Conservation (phyloP, 2,888 invertebrate species). For the Cheilosia impressa region DNA sequence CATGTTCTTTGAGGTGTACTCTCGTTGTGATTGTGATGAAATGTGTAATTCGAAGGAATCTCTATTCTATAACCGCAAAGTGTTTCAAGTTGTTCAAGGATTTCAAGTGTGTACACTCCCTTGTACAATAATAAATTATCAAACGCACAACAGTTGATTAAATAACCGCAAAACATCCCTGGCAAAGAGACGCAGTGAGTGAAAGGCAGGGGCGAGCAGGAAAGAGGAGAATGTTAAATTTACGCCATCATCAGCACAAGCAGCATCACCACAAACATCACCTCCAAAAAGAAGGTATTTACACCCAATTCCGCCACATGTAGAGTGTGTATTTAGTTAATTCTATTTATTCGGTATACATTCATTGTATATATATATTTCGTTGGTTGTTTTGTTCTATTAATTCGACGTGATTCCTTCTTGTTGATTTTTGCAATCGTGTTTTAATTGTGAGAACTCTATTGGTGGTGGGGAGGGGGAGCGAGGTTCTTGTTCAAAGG, state of each 20-base stretch:
- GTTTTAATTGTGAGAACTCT: conserved; percentile 23
- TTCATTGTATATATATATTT: background rate
- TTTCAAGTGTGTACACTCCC: conserved; percentile 21
- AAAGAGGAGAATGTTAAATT: conserved; percentile 52
- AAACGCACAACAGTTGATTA: conserved; percentile 50
- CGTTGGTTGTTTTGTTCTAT: conserved; percentile 22
- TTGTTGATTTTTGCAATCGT: conserved; percentile 60
- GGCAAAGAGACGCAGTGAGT: background rate
- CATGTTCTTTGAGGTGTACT: conserved; percentile 5
- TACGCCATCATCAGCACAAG: conserved; percentile 69
- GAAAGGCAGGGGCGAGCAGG: background rate
- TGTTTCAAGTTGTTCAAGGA: conserved; percentile 28
- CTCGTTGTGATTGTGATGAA: background rate
- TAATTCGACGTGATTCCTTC: conserved; percentile 37
- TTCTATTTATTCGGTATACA: conserved; percentile 35
- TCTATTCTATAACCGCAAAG: background rate
- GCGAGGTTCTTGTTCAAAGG: conserved; percentile 6
- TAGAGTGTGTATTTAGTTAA: conserved; percentile 38
- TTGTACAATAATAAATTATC: conserved; percentile 29
- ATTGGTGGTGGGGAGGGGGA: background rate
- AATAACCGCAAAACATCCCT: conserved; percentile 44
- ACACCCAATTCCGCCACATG: background rate
- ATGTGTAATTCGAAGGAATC: conserved; percentile 13
- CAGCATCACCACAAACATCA: conserved; percentile 66
- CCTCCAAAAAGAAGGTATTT: conserved; percentile 68